A percentile compares a stretch with the other conserved stretches of the same genome.
These are phyloP conservation scores for Sylvicapra grimmia DNA, from an alignment of 2,113 vertebrate genomes.

Conservation along the genomic window DNA sequence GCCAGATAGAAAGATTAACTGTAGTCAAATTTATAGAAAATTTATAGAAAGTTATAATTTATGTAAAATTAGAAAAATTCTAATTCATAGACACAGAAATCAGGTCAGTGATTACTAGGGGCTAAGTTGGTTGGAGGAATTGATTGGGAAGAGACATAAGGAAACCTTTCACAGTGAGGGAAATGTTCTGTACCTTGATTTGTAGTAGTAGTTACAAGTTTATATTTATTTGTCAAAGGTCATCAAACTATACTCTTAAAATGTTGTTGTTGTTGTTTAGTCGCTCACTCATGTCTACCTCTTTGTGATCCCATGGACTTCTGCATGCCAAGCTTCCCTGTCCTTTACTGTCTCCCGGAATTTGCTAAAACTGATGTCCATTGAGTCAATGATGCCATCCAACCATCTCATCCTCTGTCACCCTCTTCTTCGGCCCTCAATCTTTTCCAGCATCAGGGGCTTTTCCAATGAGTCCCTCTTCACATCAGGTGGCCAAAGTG, in stretches of 20 bases:
- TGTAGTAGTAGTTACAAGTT: neutral
- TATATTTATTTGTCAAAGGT: neutral
- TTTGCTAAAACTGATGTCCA: neutral
- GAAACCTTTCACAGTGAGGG: neutral
- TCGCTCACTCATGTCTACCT: neutral
- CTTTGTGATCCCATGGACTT: neutral
- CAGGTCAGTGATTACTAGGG: neutral
- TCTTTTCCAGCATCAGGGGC: neutral
- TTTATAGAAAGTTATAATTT: neutral
- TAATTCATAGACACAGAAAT: conserved; percentile 15
- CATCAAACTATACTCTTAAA: neutral
- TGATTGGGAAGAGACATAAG: neutral
- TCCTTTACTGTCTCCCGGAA: neutral
- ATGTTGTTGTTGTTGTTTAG: neutral
- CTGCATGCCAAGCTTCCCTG: neutral
- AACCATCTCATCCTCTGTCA: neutral
- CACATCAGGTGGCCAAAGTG: neutral
- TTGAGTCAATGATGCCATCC: neutral
- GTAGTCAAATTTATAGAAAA: neutral
- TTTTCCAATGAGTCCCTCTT: neutral
- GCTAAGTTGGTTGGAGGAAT: neutral
- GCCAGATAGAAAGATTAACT: neutral
- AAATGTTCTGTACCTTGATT: neutral
- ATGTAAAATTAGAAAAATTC: neutral
- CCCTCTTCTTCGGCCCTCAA: neutral